Conservation (phyloP, 2,888 invertebrate genomes). For the Vanessa cardui region DNA sequence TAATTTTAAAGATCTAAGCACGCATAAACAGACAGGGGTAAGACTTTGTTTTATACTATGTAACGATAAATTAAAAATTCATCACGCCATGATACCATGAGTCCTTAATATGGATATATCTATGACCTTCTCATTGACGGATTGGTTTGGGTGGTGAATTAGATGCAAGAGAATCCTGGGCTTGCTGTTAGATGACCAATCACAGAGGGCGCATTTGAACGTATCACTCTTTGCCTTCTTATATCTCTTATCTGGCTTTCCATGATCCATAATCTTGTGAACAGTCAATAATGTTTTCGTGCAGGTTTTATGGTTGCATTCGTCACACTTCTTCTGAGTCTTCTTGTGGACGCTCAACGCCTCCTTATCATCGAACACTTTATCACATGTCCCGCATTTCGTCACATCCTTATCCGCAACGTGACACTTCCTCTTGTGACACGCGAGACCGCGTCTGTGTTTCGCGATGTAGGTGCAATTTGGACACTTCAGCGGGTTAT, state of each 20-base stretch:
- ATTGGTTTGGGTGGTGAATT: conserved; percentile 69
- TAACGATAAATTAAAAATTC: no score
- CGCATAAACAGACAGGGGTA: no score
- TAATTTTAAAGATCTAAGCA: no score
- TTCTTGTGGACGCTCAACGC: conserved; percentile 32
- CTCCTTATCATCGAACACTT: conserved; percentile 27
- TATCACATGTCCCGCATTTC: conserved; percentile 33
- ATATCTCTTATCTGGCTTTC: conserved; percentile 23
- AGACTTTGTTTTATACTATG: no score
- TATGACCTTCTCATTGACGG: conserved; percentile 49
- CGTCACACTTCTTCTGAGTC: conserved; percentile 40
- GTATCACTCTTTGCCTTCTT: conserved; percentile 33
- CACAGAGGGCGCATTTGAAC: conserved; percentile 57
- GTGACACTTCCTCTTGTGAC: conserved; percentile 47
- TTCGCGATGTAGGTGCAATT: conserved; percentile 59
- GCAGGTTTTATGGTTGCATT: conserved; percentile 44
- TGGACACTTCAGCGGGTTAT: conserved; percentile 60
- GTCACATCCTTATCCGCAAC: conserved; percentile 13
- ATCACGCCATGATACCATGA: conserved; percentile 45
- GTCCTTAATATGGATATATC: conserved; percentile 53
- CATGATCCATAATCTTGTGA: conserved; percentile 42
- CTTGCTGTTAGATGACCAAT: conserved; percentile 53
- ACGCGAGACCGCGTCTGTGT: conserved; percentile 48
- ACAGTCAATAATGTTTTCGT: conserved; percentile 33
- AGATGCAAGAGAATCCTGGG: conserved; percentile 62